Evolutionary conservation across 2,113 vertebrate genomes (phyloP).

Genomic region (Colinus virginianus): DNA sequence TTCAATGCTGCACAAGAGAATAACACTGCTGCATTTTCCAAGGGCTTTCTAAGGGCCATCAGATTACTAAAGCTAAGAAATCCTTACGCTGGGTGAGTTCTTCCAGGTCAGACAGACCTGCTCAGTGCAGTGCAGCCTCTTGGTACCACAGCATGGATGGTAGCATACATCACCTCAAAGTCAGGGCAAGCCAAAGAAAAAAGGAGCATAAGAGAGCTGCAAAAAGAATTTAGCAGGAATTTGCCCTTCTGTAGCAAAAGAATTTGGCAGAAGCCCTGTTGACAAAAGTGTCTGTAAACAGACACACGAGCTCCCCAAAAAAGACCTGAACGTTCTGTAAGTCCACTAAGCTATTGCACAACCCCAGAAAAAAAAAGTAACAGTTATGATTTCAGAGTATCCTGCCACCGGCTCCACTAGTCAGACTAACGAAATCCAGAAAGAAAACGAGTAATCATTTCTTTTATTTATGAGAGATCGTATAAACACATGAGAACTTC

Average conservation of each 20-base stretch:
- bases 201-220: neutral
- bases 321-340: neutral
- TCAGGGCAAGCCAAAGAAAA: neutral
- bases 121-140: neutral
- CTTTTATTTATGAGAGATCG: neutral
- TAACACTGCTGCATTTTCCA: neutral
- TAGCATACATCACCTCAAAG: neutral
- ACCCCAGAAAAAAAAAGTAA: neutral
- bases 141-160: neutral
- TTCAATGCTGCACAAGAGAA: neutral
- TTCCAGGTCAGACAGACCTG: neutral
- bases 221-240: accelerated
- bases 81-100: neutral
- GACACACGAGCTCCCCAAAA: neutral
- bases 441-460: neutral
- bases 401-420: neutral
- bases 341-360: neutral
- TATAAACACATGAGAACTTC: neutral
- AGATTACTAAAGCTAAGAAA: neutral
- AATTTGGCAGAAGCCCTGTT: neutral
- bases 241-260: neutral
- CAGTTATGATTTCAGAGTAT: neutral
- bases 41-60: neutral
- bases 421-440: neutral
- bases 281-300: neutral